Evolutionary conservation across 1,140 invertebrate species (phyloP), one percentile per base, ranked within the genome.

Genomic region (Leptopilina boulardi): DNA sequence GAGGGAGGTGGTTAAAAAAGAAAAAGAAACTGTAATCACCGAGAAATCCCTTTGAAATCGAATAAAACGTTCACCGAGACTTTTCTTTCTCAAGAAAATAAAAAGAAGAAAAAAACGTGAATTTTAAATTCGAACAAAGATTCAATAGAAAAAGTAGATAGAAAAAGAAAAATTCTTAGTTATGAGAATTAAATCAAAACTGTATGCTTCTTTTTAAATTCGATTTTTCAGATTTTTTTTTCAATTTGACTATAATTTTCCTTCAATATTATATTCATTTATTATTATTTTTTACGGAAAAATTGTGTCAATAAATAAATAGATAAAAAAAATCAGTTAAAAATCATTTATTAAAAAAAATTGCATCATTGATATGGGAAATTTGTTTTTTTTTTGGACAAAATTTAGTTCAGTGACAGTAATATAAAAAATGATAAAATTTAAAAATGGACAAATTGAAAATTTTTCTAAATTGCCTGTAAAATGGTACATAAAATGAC

Each of bases 31-130:
- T 30, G 74, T 79, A 76, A 79, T 79, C 77, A 79, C 74, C 73
- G 71, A 71, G 74, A 76, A 79, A 79, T 79, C 77, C 77, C 77
- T 66, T 23, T 54, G 56, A 70, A 73, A 76, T 73, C 70, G 70
- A 75, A 72, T 66, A 66, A 66, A 66, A 30, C 56, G 56, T 30
- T 26, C 56, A 4, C 8, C 15, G 56, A 30, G 56, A 66, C 56
- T 30, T 66, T 30, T 21, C 23, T 30, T 30, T 23, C 23, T 66
- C 23, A 66, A 3, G 38, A 21, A 42, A 41, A 34, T n/a, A 42
- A 71, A 71, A 71, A 42, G 42, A 38, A 71, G 34, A 34, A 38
- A 6, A 9, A 38, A 38, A 38, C 34, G 5, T 38, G 34, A 38
- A 38, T 38, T 42, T 44, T 42, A 44, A 71, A 71, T 44, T 71